Evolutionary conservation across 2,888 invertebrate species (phyloP), one percentile per base, ranked within the genome.

Genomic region (Plagiodera versicolora): DNA sequence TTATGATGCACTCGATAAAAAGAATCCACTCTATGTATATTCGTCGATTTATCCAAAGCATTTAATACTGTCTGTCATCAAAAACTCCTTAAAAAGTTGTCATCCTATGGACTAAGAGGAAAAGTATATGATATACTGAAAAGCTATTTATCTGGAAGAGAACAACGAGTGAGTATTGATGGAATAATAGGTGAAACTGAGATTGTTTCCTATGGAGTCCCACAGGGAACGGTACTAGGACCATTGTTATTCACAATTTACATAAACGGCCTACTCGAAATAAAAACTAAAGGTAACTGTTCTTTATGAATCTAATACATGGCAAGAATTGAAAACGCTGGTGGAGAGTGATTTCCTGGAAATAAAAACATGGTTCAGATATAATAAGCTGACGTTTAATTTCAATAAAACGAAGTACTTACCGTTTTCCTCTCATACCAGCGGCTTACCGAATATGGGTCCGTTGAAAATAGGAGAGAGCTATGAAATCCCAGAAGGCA

Each of bases 391-490:
- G 30, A 10, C 51, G 18, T 17, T 51, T 30, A 30, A 28, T 32
- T 51, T 17, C 30, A 14, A 51, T 5, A 51, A 24, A 51, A 51
- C 51, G 6, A 32, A 51, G 16, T 51, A 51, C n/a, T 46, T 14
- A 11, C 46, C 4, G 17, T 46, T 46, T 46, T 17, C n/a, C 32
- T 52, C 52, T 10, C 35, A 52, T 32, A 32, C 35, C 32, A 52
- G 32, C 17, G 52, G 52, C 17, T 39, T 52, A 52, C 52, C 52
- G 39, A 52, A 52, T 32, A 19, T 52, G 52, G 52, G 52, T 49
- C 5, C 11, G 2, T 49, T 24, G n/a, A 49, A 49, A 49, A 49
- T 49, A 47, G 47, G 47, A 47, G 19, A 47, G 47, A 47, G 47
- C 9, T 47, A 47, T n/a, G 47, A 47, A 47, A 47, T 47, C 47